A percentile compares a stretch with the other conserved stretches of the same genome.
These are phyloP conservation scores for Pheosia gnoma DNA, from an alignment of 2,888 invertebrate species.

Conservation along the genomic window DNA sequence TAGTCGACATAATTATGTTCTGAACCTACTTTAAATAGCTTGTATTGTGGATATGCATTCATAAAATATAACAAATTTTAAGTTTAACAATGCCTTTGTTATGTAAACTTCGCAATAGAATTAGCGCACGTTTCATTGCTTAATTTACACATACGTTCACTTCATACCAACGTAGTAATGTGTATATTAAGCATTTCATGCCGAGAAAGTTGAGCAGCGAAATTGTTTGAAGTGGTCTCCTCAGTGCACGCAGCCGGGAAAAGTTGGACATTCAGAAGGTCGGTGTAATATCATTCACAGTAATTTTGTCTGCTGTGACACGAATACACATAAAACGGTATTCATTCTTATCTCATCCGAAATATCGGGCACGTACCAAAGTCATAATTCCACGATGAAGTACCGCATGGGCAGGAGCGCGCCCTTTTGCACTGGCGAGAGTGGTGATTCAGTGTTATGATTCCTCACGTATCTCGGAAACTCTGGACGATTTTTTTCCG, in stretches of 20 bases:
- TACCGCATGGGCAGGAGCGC: slow-evolving; percentile 68
- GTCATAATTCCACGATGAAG: slow-evolving; percentile 78
- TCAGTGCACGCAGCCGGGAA: slow-evolving; percentile 26
- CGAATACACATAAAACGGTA: slow-evolving; percentile 69
- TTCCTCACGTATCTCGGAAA: slow-evolving; percentile 47
- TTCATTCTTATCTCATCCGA: slow-evolving; percentile 75
- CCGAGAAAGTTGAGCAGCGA: slow-evolving; percentile 25
- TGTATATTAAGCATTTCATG: slow-evolving; percentile 22
- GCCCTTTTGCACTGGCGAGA: slow-evolving; percentile 61
- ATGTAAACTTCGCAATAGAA: slow-evolving; percentile 1
- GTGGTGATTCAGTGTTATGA: slow-evolving; percentile 73
- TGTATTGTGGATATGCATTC: not conserved
- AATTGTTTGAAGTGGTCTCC: slow-evolving; percentile 31
- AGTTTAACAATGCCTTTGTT: not conserved
- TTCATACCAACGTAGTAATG: slow-evolving; percentile 14
- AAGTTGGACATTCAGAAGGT: slow-evolving; percentile 42
- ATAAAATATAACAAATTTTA: not conserved
- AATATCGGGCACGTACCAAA: slow-evolving; percentile 78
- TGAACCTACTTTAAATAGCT: no score
- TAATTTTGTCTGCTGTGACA: slow-evolving; percentile 65
- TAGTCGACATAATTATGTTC: no score
- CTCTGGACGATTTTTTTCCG: slow-evolving; percentile 42
- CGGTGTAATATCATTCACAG: slow-evolving; percentile 41
- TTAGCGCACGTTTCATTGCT: slow-evolving; percentile 7
- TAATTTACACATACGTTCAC: slow-evolving; percentile 14